Base-by-base conservation (phyloP, 1,140 invertebrate genomes). In the Oedothorax gibbosus region DNA sequence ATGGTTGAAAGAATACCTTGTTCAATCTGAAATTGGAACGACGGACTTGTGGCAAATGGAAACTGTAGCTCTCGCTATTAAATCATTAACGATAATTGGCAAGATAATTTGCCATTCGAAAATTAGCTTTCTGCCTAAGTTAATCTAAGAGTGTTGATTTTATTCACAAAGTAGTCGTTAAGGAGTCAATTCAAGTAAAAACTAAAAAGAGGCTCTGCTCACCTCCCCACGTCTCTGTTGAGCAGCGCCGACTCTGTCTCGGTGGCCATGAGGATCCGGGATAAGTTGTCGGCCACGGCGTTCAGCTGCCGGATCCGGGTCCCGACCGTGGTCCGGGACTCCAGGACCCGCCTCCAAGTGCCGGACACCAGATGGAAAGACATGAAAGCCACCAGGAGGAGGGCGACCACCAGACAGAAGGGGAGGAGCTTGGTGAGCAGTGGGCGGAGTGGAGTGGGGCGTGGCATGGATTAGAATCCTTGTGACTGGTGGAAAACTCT, bases 191-290 rank as follows among this genome's bases (percentile, higher is more conserved):
- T 35, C 35, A 35, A 35, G 35, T 35, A 35, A 35, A 35, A 35
- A 1, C 1, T 2, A 35, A 35, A 35, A 35, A 35, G 5, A 35
- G 35, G 35, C 35, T 5, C 35, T 12, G 18, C 57, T 18, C 54
- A 71, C 56, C 57, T 69, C 54, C 51, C 57, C 51, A 84, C 76
- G 57, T 84, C 81, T 8, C 72, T 66, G 53, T 84, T 84, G 50
- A 84, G 81, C 51, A 76, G 18, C 50, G 81, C 81, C 18, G 81
- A 84, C 21, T 84, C 81, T 7, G 81, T 84, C 49, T 84, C 81
- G 0, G 81, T 75, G n/a, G 81, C 81, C 71, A 76, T 68, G 62
- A 84, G 66, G 71, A 84, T 84, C 10, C 81, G 21, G 10, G 81
- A 75, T 14, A 84, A 35, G 50, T 84, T 84, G 62, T 65, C 66